These are phyloP conservation scores for Zophobas morio DNA, from an alignment of 1,140 invertebrate species.

Conservation along the genomic window DNA sequence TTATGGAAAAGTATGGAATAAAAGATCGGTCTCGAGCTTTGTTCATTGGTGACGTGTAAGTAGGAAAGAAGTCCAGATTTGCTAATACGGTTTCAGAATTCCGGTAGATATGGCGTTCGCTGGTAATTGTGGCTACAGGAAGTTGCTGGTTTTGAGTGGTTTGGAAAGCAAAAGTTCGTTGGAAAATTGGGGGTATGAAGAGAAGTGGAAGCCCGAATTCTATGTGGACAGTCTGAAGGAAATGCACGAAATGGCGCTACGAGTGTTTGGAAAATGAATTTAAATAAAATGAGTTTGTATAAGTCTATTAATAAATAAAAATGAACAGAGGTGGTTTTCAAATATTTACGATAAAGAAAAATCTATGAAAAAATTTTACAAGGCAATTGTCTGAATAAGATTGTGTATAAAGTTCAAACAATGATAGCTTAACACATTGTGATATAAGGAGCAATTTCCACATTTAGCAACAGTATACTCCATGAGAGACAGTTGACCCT, in stretches of 20 bases:
- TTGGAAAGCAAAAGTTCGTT: constrained; percentile 51
- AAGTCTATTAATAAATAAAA: no score
- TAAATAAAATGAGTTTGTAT: no score
- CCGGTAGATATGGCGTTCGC: constrained; percentile 56
- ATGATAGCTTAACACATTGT: no score
- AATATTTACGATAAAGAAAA: no score
- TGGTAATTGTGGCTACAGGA: constrained; percentile 53
- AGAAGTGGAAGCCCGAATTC: neutral
- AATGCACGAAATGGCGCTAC: constrained; percentile 6
- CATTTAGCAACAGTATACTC: no score
- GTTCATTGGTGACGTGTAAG: constrained; percentile 63
- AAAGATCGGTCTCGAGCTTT: constrained; percentile 50
- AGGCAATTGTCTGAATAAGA: no score
- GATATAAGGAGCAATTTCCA: no score
- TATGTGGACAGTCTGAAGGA: constrained; percentile 56
- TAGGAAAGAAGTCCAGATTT: neutral
- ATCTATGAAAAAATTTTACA: no score
- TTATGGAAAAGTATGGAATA: constrained; percentile 53
- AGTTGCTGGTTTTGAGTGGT: neutral
- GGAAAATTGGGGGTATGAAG: constrained; percentile 28
- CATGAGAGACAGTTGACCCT: no score
- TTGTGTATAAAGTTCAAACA: no score
- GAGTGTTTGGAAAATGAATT: no score
- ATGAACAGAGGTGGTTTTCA: no score
- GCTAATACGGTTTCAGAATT: constrained; percentile 55